Evolutionary conservation across 2,113 vertebrate genomes (phyloP).

Genomic region (Lepus europaeus): DNA sequence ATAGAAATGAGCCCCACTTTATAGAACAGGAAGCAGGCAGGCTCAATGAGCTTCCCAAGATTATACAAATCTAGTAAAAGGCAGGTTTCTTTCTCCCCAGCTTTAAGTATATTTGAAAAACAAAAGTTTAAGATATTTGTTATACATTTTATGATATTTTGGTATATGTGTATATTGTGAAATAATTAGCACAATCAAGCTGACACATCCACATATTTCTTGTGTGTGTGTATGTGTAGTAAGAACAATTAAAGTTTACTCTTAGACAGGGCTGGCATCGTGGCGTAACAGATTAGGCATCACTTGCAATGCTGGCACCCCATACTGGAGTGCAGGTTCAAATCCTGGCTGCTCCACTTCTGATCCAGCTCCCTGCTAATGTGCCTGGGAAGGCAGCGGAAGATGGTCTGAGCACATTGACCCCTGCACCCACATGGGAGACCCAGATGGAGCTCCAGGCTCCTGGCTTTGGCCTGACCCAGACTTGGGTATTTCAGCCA

Average conservation of each 20-base stretch:
- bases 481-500: too few relatives aligned
- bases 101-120: background rate
- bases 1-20: background rate
- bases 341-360: too few relatives aligned
- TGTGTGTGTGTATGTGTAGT: background rate
- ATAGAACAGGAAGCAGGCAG: constrained; percentile 30
- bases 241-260: background rate
- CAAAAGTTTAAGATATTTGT: background rate
- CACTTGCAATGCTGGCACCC: too few relatives aligned
- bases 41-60: background rate
- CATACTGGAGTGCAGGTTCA: too few relatives aligned
- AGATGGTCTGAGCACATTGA: too few relatives aligned
- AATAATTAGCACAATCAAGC: background rate
- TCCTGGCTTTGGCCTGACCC: too few relatives aligned
- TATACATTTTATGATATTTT: background rate
- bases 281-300: too few relatives aligned
- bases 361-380: too few relatives aligned
- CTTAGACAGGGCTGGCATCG: background rate
- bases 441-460: too few relatives aligned
- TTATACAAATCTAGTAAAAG: background rate
- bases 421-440: too few relatives aligned
- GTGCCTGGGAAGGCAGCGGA: too few relatives aligned
- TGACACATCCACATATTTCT: background rate
- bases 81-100: background rate
- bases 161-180: background rate